These are phyloP conservation scores for Zaprionus capensis DNA, from an alignment of 1,140 invertebrate species.

Conservation along the genomic window DNA sequence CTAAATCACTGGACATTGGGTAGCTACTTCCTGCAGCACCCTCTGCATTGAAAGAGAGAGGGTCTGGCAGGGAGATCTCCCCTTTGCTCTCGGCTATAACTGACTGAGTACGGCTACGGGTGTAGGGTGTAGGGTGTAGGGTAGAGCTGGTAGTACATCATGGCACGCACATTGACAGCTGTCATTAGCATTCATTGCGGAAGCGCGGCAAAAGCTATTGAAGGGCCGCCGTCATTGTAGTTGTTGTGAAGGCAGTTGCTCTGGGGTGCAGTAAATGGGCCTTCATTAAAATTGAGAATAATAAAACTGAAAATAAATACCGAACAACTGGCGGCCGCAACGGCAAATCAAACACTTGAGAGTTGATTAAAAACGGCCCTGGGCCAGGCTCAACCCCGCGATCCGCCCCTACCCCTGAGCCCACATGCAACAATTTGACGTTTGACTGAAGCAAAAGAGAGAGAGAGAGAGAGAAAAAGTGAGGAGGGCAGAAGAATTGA, in stretches of 20 bases:
- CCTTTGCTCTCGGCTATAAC: neutral
- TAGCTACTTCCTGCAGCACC: neutral
- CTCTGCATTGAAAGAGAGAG: neutral
- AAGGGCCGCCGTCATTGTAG: constrained; percentile 31
- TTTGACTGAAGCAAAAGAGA: constrained; percentile 51
- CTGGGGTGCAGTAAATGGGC: constrained; percentile 70
- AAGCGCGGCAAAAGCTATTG: constrained; percentile 62
- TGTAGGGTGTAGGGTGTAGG: neutral
- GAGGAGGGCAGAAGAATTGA: neutral
- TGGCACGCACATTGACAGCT: constrained; percentile 79
- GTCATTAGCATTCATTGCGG: constrained; percentile 79
- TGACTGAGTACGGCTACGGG: neutral
- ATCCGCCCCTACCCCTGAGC: constrained; percentile 13
- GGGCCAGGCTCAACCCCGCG: constrained; percentile 2
- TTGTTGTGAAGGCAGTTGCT: constrained; percentile 1
- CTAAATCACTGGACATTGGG: neutral
- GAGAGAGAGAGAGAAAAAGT: neutral
- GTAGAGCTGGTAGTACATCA: constrained; percentile 59
- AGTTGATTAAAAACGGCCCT: constrained; percentile 70
- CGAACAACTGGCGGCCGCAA: constrained; percentile 55
- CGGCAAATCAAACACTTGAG: constrained; percentile 78
- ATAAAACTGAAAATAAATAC: constrained; percentile 74
- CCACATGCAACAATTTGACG: constrained; percentile 80
- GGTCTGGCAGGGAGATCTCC: neutral
- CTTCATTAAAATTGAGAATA: constrained; percentile 81